Evolutionary conservation across 2,797 vertebrate species (phyloP).

Genomic region (Enteromius radiatus): DNA sequence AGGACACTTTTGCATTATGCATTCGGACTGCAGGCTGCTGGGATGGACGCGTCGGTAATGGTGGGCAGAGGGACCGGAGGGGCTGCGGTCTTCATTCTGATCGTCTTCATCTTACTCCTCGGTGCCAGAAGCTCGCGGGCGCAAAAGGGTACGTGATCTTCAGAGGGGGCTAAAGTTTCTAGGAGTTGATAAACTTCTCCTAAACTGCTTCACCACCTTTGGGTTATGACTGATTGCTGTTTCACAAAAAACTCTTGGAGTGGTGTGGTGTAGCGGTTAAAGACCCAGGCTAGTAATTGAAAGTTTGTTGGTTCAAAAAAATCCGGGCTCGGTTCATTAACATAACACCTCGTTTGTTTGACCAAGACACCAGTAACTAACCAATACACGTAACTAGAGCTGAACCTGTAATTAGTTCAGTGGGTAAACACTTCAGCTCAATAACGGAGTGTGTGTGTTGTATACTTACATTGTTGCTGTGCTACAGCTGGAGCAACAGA

Average conservation of each 20-base stretch:
- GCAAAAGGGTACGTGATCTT: slow-evolving; percentile 80
- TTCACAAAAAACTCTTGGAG: slow-evolving; percentile 26
- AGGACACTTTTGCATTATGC: slow-evolving; percentile 76
- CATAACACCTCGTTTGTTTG: not conserved
- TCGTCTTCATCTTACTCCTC: slow-evolving; percentile 74
- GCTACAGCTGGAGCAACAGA: slow-evolving; percentile 27
- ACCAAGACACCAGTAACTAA: not conserved
- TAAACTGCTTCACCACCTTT: not conserved
- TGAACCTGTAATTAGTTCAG: not conserved
- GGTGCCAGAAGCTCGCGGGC: slow-evolving; percentile 72
- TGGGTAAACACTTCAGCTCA: slow-evolving; percentile 21
- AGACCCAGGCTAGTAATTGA: not conserved
- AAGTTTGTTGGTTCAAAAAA: slow-evolving; percentile 8
- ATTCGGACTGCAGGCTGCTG: slow-evolving; percentile 80
- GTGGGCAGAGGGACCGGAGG: slow-evolving; percentile 79
- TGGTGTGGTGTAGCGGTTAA: not conserved
- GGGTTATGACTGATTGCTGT: not conserved
- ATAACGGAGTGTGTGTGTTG: not conserved
- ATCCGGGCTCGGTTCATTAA: not conserved
- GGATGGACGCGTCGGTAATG: slow-evolving; percentile 84
- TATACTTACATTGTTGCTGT: slow-evolving; percentile 8
- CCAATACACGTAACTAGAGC: not conserved
- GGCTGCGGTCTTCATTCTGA: slow-evolving; percentile 76
- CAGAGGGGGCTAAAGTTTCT: not conserved
- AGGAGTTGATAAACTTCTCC: slow-evolving; percentile 11